phyloP scores from a whole-genome alignment of 2,888 invertebrate genomes.

The Clivina fossor region DNA sequence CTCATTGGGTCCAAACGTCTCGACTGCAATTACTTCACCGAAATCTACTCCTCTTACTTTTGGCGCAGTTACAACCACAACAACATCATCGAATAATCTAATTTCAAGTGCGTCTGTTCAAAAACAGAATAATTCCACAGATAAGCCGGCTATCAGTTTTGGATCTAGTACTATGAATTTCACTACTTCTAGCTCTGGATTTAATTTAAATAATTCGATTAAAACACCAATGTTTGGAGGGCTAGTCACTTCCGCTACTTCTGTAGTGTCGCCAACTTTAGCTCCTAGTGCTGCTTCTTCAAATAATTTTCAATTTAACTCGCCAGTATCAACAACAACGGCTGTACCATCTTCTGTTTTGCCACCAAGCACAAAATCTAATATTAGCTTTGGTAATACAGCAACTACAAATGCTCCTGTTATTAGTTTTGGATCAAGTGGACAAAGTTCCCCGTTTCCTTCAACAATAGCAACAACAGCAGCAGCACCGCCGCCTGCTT shows the following conservation, averaged over 20 bases:
- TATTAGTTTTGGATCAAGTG: not conserved
- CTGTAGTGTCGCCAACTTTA: not conserved
- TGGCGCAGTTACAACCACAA: slow-evolving; percentile 18
- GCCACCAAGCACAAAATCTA: not conserved
- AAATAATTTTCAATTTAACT: not conserved
- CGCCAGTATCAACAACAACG: not conserved
- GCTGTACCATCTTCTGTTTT: not conserved
- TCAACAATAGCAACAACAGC: not conserved
- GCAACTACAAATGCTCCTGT: not conserved
- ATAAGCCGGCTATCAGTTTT: slow-evolving; percentile 10
- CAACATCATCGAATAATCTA: slow-evolving; percentile 14
- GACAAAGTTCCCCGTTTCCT: not conserved
- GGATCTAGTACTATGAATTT: slow-evolving; percentile 12
- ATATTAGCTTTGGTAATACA: not conserved
- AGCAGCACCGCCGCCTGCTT: not conserved
- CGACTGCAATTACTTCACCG: slow-evolving; percentile 4
- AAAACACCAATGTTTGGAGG: slow-evolving; percentile 23
- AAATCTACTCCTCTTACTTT: not conserved
- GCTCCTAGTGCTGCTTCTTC: not conserved
- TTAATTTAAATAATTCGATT: slow-evolving; percentile 5
- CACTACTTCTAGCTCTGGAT: not conserved
- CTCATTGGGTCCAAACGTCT: not conserved
- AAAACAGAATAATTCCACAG: slow-evolving; percentile 4
- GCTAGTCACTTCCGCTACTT: slow-evolving; percentile 22
- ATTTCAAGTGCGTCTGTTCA: slow-evolving; percentile 12